Evolutionary conservation across 2,113 vertebrate species (phyloP), one percentile per base, ranked within the genome.

Genomic region (Onychostruthus taczanowskii): DNA sequence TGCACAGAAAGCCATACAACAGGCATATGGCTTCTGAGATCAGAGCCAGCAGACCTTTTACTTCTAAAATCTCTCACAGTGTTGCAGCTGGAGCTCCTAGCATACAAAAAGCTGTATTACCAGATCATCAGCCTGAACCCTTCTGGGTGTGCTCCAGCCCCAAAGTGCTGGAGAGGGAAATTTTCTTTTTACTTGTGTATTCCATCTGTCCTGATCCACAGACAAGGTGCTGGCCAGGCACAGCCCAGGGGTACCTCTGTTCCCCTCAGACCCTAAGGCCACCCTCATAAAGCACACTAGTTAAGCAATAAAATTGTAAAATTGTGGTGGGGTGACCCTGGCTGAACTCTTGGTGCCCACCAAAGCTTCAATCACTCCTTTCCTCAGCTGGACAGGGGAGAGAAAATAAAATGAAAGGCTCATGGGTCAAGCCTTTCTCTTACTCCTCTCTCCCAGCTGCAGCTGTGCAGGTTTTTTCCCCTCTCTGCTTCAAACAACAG

Each of bases 291-390:
- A 86, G 9, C 15, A 16, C 4, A 4, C 6, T 28, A 10, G 30
- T 35, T 56, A 61, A 80, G 18, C 23, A 79, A 9, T 16, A 41
- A 50, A 27, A 20, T 3, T 28, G 16, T 37, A 21, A 41, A 78
- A 33, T 6, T 22, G 22, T 43, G 46, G 16, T 78, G 46, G 17
- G 26, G 8, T 47, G n/a, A 43, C n/a, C 22, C 44, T 47, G 58
- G 19, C n/a, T 30, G 27, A 16, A 28, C 16, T 17, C 22, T 16
- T 41, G 52, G 22, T 78, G 52, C 41, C 46, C 52, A 26, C 19
- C 37, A 70, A 64, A 86, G 35, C 41, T 0, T 17, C 1, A 0
- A 6, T 50, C 5, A 0, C 11, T 69, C 41, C 16, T 10, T 37
- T 75, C 31, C 55, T 26, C 68, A 73, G 35, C 22, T 81, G 59